Evolutionary conservation across 2,113 vertebrate species (phyloP).

Genomic region (Accipiter virgatus): DNA sequence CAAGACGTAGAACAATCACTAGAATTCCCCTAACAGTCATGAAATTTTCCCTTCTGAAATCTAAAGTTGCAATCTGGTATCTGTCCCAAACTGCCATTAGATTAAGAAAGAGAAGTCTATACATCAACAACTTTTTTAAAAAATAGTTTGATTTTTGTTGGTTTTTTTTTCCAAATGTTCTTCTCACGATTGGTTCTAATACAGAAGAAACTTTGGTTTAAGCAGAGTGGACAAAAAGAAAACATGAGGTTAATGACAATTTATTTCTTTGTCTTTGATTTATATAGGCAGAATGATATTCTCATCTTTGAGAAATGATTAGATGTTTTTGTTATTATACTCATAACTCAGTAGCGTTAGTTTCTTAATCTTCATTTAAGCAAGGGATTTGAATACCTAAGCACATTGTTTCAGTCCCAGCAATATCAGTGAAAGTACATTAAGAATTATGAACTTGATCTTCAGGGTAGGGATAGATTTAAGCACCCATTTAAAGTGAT

Average conservation of each 20-base stretch:
- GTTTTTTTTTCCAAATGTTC: not conserved
- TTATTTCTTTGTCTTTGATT: not conserved
- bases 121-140: too few species aligned
- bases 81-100: not conserved
- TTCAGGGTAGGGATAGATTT: not conserved
- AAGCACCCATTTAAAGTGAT: not conserved
- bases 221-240: not conserved
- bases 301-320: not conserved
- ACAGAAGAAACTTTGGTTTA: not conserved
- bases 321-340: not conserved
- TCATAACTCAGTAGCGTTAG: not conserved
- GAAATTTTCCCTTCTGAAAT: not conserved
- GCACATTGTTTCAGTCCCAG: not conserved
- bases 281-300: not conserved
- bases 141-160: not conserved
- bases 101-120: not conserved
- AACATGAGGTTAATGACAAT: not conserved
- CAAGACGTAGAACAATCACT: not conserved
- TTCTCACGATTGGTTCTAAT: not conserved
- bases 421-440: not conserved
- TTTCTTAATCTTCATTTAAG: not conserved
- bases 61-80: not conserved
- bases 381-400: not conserved
- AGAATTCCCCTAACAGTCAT: not conserved
- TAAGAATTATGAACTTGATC: not conserved